Conservation (phyloP, 2,797 vertebrate genomes). For the Sebastes wilsoni region DNA sequence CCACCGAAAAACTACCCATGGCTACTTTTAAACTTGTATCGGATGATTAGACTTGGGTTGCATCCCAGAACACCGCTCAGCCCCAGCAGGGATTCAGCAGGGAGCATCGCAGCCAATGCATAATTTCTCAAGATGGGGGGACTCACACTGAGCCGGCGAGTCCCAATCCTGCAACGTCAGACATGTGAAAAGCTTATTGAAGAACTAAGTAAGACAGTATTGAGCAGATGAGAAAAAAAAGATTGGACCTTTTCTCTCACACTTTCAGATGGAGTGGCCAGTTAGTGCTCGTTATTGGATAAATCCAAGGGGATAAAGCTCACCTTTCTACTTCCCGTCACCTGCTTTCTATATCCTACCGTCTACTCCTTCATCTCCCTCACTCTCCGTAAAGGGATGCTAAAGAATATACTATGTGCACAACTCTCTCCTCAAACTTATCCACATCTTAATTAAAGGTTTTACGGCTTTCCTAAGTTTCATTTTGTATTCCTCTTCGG, state of each 20-base stretch:
- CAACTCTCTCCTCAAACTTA: conserved; percentile 58
- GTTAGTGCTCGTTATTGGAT: conserved; percentile 53
- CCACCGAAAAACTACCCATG: conserved; percentile 64
- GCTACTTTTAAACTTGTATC: conserved; percentile 78
- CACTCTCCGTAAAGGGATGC: conserved; percentile 44
- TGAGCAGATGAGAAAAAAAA: conserved; percentile 31
- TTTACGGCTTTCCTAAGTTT: conserved; percentile 68
- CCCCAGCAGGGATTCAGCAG: conserved; percentile 77
- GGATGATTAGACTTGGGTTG: conserved; percentile 80
- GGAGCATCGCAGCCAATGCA: conserved; percentile 74
- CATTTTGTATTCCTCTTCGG: conserved; percentile 58
- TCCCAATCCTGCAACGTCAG: conserved; percentile 65
- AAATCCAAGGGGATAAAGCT: conserved; percentile 23
- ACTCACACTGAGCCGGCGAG: conserved; percentile 75
- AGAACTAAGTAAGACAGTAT: conserved; percentile 60
- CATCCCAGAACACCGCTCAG: conserved; percentile 73
- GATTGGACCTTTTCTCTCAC: conserved; percentile 30
- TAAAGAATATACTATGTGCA: conserved; percentile 29
- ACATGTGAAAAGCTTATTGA: conserved; percentile 67
- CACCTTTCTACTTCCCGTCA: conserved; percentile 30
- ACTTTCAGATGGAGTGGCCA: conserved; percentile 24
- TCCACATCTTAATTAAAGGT: conserved; percentile 75
- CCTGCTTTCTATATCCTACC: conserved; percentile 19
- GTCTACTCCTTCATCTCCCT: conserved; percentile 31
- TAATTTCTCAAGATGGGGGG: conserved; percentile 77